phyloP scores from a whole-genome alignment of 37 sponge, comb jelly and placozoan genomes.

The Halichondria panicea region DNA sequence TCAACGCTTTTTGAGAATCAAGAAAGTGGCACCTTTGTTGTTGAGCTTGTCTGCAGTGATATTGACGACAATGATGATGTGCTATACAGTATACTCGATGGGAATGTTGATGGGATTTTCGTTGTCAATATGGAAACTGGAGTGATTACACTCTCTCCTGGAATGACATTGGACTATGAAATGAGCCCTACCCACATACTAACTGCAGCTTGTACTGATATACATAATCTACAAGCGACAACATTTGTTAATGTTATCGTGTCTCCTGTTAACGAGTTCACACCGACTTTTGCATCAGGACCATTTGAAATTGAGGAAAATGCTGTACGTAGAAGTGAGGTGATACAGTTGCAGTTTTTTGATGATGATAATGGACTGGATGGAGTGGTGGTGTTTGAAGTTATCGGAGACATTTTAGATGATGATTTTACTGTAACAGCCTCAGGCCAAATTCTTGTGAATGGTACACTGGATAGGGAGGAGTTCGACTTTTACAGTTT shows the following conservation, averaged over 20 bases:
- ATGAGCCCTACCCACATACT: conserved; percentile 5
- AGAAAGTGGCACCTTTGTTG: conserved; percentile 12
- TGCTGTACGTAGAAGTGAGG: conserved; percentile 1
- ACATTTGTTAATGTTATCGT: conserved; percentile 28
- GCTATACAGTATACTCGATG: conserved; percentile 27
- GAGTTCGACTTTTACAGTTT: conserved; percentile 5
- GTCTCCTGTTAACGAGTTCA: conserved; percentile 53
- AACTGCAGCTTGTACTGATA: conserved; percentile 32
- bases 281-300: conserved; percentile 12
- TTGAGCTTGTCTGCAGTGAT: conserved; percentile 18
- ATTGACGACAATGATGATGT: conserved; percentile 32
- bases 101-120: conserved; percentile 36
- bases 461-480: conserved; percentile 60
- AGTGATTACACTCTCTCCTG: conserved; percentile 1
- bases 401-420: conserved; percentile 3
- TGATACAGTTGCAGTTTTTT: conserved; percentile 17
- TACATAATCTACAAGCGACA: conserved; percentile 5
- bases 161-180: conserved; percentile 43
- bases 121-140: conserved; percentile 37
- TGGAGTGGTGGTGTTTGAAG: conserved; percentile 49
- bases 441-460: conserved; percentile 34
- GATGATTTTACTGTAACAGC: conserved; percentile 3
- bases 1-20: conserved; percentile 17
- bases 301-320: conserved; percentile 8
- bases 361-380: conserved; percentile 65